Evolutionary conservation across 2,888 invertebrate genomes (phyloP), one percentile per base, ranked within the genome.

Genomic region (Apocheima hispidaria): DNA sequence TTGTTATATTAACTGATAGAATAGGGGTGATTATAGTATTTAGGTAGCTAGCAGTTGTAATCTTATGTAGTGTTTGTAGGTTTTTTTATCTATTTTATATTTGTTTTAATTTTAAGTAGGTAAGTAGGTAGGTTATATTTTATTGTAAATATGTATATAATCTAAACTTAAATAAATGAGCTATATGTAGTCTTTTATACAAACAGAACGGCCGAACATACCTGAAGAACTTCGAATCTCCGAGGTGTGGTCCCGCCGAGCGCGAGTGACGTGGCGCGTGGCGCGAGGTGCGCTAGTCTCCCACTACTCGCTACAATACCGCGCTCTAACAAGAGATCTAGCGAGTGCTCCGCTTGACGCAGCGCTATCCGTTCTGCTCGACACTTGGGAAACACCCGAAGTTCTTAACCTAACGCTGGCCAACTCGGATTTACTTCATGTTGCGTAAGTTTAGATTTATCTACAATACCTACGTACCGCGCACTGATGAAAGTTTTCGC

Each of bases 171-270:
- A n/a, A n/a, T n/a, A n/a, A n/a, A n/a, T n/a, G n/a, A n/a, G n/a
- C n/a, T n/a, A n/a, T n/a, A n/a, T 26, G 3, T 14, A n/a, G 2
- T 33, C 7, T 16, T 36, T 2, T 16, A 2, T 36, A 16, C 12
- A 38, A 14, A 54, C 66, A 92, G 92, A 92, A 70, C 86, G 91
- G 0, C 92, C 92, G 10, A 89, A 83, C 53, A 75, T 84, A 1
- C 90, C 92, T 2, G 92, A 92, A 77, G 92, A 92, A 73, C 88
- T 92, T 0, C 83, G 91, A 6, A 81, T 92, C 66, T 91, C 92
- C 0, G 92, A 92, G 63, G 89, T 92, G 1, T 92, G 91, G 92
- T 86, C 92, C 1, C 84, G 92, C 5, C 80, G 85, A 66, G 90
- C 90, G 5, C 81, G 92, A 4, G 86, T 92, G 1, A 90, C 91